Percentiles rank a stretch among this genome's conserved stretches.
Evolutionary conservation across 2,113 vertebrate species (phyloP).

Genomic region (Gasterosteus aculeatus): DNA sequence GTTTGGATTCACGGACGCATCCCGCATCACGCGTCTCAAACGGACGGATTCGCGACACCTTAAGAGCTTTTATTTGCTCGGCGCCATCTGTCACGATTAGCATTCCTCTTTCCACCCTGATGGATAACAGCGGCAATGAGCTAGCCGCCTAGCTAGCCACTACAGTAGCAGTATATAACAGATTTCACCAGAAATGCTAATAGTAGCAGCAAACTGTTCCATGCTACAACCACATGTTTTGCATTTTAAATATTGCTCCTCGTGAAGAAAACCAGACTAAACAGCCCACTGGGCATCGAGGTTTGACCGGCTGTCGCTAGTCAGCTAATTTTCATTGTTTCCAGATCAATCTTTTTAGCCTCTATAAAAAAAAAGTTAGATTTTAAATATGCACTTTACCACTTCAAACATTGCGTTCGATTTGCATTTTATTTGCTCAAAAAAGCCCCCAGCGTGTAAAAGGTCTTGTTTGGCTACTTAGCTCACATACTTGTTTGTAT

Average conservation of each 20-base stretch:
- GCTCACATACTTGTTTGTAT: background rate
- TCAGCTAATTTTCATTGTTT: background rate
- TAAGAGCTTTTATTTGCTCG: background rate
- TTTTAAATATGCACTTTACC: conserved; percentile 2
- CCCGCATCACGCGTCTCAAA: background rate
- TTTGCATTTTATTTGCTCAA: background rate
- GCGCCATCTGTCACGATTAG: background rate
- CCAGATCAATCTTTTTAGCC: background rate
- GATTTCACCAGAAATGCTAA: background rate
- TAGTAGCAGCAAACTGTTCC: background rate
- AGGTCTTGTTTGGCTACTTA: background rate
- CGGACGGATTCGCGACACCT: background rate
- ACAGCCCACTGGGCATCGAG: too few species aligned
- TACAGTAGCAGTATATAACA: background rate
- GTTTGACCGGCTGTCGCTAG: background rate
- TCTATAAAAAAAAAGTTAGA: too few species aligned
- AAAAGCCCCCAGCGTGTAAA: background rate
- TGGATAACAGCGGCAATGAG: background rate
- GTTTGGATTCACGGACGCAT: too few species aligned
- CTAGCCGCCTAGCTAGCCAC: background rate
- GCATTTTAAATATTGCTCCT: background rate
- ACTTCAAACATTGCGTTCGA: background rate
- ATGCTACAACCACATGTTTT: background rate
- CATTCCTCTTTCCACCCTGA: background rate
- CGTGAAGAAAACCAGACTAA: background rate